Base-by-base conservation (phyloP, 2,888 invertebrate genomes). In the Drosophila falleni region DNA sequence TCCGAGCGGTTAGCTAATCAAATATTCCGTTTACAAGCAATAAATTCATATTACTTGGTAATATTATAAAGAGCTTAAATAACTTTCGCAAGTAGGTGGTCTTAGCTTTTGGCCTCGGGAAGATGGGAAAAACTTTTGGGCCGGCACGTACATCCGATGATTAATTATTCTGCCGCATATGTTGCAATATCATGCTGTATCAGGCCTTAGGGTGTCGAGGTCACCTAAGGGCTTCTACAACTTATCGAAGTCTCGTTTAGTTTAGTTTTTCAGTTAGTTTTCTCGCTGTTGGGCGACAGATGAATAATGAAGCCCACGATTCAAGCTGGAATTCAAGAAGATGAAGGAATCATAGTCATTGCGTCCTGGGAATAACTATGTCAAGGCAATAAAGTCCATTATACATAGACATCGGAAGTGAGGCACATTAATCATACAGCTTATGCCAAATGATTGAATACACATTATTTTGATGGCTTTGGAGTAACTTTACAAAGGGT, bases 121-220 rank as follows among this genome's bases (percentile, higher is more conserved):
- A 6, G 19, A 23, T 1, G 54, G 54, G 49, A 8, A 65, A 63
- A 79, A 78, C 64, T 75, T 87, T 60, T 67, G 62, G 69, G 49
- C 56, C 31, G 67, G 73, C 84, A 85, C 84, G 87, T 85, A 72
- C 78, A 50, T 47, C 46, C 58, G 61, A 87, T 85, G 84, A 85
- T 85, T 85, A 85, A 85, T 87, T 85, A 82, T 82, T 65, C 82
- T 71, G 62, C 37, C 76, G 80, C 84, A 85, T 82, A 85, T 87
- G 84, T 82, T 85, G 79, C 79, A 74, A 78, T 77, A 81, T 87
- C 86, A 87, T 80, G 69, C 54, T 23, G 33, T 35, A 44, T 47
- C 46, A 29, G 70, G 68, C 63, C 47, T 49, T 23, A 54, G 61
- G 63, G 49, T 53, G 49, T 49, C 71, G 19, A 46, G 53, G 49